Evolutionary conservation across 1,140 invertebrate genomes (phyloP), one percentile per base, ranked within the genome.

Genomic region (Aplysia californica): DNA sequence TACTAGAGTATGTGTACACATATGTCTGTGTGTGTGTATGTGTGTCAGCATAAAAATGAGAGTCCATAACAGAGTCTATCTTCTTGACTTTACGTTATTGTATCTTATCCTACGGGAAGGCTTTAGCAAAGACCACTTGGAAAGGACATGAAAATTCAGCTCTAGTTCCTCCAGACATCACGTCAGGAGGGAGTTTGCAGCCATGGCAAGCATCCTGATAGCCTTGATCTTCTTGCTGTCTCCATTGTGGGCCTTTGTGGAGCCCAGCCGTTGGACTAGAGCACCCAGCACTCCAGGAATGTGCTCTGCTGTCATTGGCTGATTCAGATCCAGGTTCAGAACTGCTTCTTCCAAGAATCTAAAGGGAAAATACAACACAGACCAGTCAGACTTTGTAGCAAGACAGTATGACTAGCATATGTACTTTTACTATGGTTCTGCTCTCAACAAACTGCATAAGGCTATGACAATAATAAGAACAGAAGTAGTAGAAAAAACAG

Each of bases 311-410:
- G 95, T 96, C 18, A 95, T 92, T 0, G 94, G 92, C 89, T 96
- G 94, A 3, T 89, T 91, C 5, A 92, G 91, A 86, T 96, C 95
- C 58, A 98, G 89, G 87, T 94, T 95, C 86, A 96, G 92, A 69
- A 98, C 91, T 2, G 96, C 96, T 85, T 96, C 96, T 86, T 96
- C 93, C 38, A 98, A 91, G 91, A 95, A 97, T 82, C 96, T 97
- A 87, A 21, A 61, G 23, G 2, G n/a, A n/a, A n/a, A n/a, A n/a
- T n/a, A n/a, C n/a, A n/a, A n/a, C n/a, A n/a, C n/a, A n/a, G n/a
- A n/a, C n/a, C n/a, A n/a, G n/a, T n/a, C n/a, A n/a, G n/a, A n/a
- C n/a, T n/a, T n/a, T n/a, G n/a, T n/a, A n/a, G n/a, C n/a, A n/a
- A n/a, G n/a, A n/a, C n/a, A n/a, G n/a, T n/a, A n/a, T n/a, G n/a